Conservation (phyloP, 2,113 vertebrate species). For the Cariama cristata region DNA sequence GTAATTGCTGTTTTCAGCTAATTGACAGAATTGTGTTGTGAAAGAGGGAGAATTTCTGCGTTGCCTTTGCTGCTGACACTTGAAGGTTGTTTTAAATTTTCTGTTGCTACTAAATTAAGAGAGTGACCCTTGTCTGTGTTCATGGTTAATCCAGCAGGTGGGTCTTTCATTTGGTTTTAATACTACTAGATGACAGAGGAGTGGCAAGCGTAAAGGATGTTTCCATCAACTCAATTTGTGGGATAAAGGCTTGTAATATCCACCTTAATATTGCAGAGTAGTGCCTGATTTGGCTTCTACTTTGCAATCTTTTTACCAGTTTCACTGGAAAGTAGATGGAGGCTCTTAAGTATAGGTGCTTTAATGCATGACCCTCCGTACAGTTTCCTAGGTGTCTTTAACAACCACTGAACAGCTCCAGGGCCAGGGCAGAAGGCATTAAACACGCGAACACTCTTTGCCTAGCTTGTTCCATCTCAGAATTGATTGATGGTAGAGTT, state of each 20-base stretch:
- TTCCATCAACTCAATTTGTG: not conserved
- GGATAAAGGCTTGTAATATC: not conserved
- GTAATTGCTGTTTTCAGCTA: conserved; percentile 72
- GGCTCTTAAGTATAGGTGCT: not conserved
- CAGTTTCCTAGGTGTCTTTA: not conserved
- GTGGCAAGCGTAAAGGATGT: not conserved
- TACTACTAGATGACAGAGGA: not conserved
- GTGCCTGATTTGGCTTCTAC: not conserved
- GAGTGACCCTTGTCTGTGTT: conserved; percentile 34
- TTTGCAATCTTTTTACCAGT: not conserved
- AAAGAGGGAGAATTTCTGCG: conserved; percentile 58
- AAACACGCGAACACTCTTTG: not conserved
- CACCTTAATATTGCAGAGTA: not conserved
- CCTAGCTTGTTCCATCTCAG: not conserved
- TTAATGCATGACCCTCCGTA: not conserved
- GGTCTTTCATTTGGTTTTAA: conserved; percentile 16
- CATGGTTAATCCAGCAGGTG: conserved; percentile 20
- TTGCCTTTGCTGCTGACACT: conserved; percentile 43
- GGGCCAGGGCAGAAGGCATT: too few species aligned
- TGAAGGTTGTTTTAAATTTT: conserved; percentile 66
- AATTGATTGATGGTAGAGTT: too few species aligned
- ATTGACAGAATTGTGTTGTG: conserved; percentile 74
- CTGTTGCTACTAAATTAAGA: conserved; percentile 50
- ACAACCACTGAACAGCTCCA: too few species aligned
- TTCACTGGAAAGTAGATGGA: not conserved